These are phyloP conservation scores for Nematolebias whitei DNA, from an alignment of 2,113 vertebrate species.

Conservation along the genomic window DNA sequence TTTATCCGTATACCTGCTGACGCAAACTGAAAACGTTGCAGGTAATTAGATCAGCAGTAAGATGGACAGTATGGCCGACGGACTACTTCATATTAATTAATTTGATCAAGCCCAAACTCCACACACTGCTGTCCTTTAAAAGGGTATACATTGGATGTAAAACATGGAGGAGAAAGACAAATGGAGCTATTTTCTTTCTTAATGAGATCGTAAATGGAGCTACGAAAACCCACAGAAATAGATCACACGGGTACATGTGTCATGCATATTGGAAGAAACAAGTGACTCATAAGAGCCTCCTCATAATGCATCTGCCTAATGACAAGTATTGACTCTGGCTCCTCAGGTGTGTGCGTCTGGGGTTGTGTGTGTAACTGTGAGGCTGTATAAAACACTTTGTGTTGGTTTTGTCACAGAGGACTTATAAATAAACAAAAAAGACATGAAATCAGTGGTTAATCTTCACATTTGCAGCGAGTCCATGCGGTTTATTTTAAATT, in stretches of 20 bases:
- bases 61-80: not conserved
- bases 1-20: not conserved
- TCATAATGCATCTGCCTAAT: conserved; percentile 35
- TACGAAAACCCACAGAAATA: conserved; percentile 32
- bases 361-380: not conserved
- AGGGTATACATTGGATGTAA: not conserved
- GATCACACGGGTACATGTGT: conserved; percentile 10
- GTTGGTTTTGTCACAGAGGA: not conserved
- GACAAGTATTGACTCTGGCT: conserved; percentile 14
- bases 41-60: not conserved
- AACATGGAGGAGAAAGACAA: conserved; percentile 5
- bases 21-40: not conserved
- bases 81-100: not conserved
- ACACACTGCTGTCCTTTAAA: not conserved
- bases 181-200: not conserved
- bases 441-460: not conserved
- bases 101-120: conserved; percentile 4
- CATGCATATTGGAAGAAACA: conserved; percentile 13
- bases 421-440: too few relatives aligned
- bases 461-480: too few relatives aligned
- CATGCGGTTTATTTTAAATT: too few relatives aligned
- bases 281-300: conserved; percentile 42
- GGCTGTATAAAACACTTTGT: not conserved
- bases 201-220: conserved; percentile 14
- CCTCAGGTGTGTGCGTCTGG: conserved; percentile 3